Percentiles rank a stretch among this genome's conserved stretches.
Evolutionary conservation across 2,888 invertebrate species (phyloP).

Genomic region (Dioctria linearis): DNA sequence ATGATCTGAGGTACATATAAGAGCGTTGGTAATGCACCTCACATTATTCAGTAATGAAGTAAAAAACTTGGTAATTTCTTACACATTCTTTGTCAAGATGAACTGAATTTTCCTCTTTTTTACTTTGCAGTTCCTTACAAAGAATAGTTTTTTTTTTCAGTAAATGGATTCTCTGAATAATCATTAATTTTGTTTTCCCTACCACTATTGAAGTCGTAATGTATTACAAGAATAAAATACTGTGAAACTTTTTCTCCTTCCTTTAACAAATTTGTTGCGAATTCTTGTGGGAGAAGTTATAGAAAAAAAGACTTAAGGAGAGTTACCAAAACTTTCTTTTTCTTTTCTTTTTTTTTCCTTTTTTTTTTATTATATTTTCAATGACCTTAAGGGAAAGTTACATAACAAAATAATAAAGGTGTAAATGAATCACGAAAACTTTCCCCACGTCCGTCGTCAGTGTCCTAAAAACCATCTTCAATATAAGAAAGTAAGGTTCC

Average conservation of each 20-base stretch:
- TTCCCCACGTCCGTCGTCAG: not conserved
- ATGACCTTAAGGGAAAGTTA: slow-evolving; percentile 23
- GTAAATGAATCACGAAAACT: slow-evolving; percentile 33
- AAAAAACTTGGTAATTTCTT: no score
- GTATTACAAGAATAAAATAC: not conserved
- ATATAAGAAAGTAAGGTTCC: slow-evolving; percentile 16
- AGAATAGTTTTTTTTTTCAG: no score
- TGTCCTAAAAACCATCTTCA: slow-evolving; percentile 24
- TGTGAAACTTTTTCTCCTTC: slow-evolving; percentile 7
- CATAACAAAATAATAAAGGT: slow-evolving; percentile 33
- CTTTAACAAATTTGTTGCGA: no score
- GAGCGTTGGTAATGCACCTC: no score
- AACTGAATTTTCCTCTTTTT: no score
- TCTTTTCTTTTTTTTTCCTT: no score
- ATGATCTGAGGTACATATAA: no score
- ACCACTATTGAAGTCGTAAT: not conserved
- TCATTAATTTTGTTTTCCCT: no score
- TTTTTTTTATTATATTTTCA: slow-evolving; percentile 5
- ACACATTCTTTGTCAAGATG: no score
- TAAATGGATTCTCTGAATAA: no score
- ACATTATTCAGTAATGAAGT: no score
- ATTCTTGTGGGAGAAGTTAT: not conserved
- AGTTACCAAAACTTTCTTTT: slow-evolving; percentile 12
- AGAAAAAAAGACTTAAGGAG: slow-evolving; percentile 1
- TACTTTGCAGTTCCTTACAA: no score